phyloP scores from a whole-genome alignment of 2,113 vertebrate genomes.

The Callaeas wilsoni region DNA sequence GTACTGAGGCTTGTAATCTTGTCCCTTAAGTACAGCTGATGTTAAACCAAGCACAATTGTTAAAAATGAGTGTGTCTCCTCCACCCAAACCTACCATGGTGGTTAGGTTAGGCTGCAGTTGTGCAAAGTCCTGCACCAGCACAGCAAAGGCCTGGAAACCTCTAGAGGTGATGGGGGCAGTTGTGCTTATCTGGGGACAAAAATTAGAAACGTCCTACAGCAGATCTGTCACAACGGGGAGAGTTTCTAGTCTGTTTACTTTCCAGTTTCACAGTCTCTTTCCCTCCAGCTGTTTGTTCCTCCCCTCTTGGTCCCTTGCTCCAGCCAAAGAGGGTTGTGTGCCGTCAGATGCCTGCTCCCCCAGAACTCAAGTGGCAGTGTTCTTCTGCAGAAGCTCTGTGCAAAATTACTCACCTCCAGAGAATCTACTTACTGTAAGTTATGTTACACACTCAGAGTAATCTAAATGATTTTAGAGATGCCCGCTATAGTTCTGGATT shows the following conservation, averaged over 20 bases:
- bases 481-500: not conserved
- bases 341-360: rapidly evolving
- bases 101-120: not conserved
- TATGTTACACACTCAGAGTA: not conserved
- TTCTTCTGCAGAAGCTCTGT: not conserved
- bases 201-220: not conserved
- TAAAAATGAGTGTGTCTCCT: not conserved
- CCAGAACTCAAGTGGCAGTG: not conserved
- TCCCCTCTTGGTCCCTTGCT: not conserved
- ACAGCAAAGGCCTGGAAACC: not conserved
- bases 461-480: not conserved
- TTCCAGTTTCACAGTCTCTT: not conserved
- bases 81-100: rapidly evolving
- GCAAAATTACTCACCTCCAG: not conserved
- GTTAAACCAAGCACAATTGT: not conserved
- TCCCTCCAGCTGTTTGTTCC: not conserved
- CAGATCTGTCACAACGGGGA: not conserved
- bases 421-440: not conserved
- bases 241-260: not conserved
- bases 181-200: not conserved
- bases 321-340: not conserved
- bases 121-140: not conserved
- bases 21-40: not conserved
- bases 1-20: not conserved
- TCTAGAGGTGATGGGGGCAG: not conserved